Conservation (phyloP, 1,140 invertebrate species). For the Drosophila serrata region DNA sequence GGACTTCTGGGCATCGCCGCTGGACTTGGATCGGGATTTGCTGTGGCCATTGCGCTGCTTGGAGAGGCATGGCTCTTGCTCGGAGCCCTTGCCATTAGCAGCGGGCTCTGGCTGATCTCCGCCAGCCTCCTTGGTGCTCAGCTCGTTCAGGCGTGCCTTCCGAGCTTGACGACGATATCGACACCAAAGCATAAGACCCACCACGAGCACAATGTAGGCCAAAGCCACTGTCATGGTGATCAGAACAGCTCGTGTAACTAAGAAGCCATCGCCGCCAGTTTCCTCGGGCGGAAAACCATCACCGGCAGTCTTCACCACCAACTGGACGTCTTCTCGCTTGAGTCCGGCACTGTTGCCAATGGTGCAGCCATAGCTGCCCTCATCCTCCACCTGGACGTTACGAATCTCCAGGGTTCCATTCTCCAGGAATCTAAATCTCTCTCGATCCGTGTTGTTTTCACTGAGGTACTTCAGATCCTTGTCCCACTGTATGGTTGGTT, state of each 20-base stretch:
- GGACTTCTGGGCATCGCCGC: conserved; percentile 88
- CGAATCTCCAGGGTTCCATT: conserved; percentile 94
- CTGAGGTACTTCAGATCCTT: conserved; percentile 89
- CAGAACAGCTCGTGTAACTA: conserved; percentile 94
- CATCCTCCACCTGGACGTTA: conserved; percentile 92
- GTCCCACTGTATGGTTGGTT: conserved; percentile 96
- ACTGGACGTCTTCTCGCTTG: conserved; percentile 91
- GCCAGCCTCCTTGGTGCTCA: conserved; percentile 68
- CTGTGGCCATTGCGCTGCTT: conserved; percentile 84
- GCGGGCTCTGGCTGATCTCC: conserved; percentile 69
- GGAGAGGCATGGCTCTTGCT: conserved; percentile 79
- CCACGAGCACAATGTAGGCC: conserved; percentile 95
- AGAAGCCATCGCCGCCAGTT: conserved; percentile 86
- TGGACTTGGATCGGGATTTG: conserved; percentile 86
- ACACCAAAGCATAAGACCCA: conserved; percentile 96
- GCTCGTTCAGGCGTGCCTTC: conserved; percentile 73
- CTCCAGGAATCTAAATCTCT: conserved; percentile 90
- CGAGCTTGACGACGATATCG: conserved; percentile 89
- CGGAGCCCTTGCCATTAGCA: conserved; percentile 78
- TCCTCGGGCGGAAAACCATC: conserved; percentile 86
- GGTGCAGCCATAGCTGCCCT: conserved; percentile 95
- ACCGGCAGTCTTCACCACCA: conserved; percentile 89
- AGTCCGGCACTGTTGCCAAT: conserved; percentile 96
- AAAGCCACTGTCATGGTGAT: conserved; percentile 96
- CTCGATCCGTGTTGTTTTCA: conserved; percentile 81